A percentile compares a stretch with the other conserved stretches of the same genome.
Conservation (phyloP, 2,797 vertebrate species). For the Gallinago nigripennis region DNA sequence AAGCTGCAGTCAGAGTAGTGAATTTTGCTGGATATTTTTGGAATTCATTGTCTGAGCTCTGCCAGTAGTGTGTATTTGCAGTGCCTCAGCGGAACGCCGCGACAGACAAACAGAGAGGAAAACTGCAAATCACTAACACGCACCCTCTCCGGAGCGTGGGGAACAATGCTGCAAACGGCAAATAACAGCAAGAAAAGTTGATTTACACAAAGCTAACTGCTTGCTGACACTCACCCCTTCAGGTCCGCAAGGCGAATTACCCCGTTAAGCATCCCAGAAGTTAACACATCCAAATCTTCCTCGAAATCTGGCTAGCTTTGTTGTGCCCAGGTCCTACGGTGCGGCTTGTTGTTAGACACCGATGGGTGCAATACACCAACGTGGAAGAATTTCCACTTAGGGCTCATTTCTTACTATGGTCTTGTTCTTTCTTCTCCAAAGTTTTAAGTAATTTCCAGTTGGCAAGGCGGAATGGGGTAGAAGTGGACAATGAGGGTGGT, state of each 20-base stretch:
- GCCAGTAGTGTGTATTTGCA: constrained; percentile 1
- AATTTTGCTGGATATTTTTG: background rate
- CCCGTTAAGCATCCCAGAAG: background rate
- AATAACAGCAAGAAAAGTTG: background rate
- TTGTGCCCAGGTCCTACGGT: background rate
- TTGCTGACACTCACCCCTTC: background rate
- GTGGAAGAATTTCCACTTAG: background rate
- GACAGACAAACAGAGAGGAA: background rate
- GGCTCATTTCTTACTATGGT: background rate
- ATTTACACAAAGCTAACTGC: background rate
- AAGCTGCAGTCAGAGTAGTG: background rate
- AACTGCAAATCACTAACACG: background rate
- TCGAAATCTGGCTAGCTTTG: background rate
- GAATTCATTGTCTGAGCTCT: constrained; percentile 12
- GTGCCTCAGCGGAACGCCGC: background rate
- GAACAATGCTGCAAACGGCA: background rate
- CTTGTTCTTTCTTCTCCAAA: background rate
- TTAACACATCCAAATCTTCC: background rate
- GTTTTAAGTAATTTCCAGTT: background rate
- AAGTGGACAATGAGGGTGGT: background rate
- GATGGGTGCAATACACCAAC: background rate
- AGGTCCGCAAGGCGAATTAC: background rate
- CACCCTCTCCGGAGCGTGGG: background rate
- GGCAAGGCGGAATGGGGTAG: background rate
- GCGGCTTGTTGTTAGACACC: background rate